Percentiles rank a stretch among this genome's conserved stretches.
phyloP scores from a whole-genome alignment of 92 coral and sea anemone species.

The Epizoanthus stellaris region DNA sequence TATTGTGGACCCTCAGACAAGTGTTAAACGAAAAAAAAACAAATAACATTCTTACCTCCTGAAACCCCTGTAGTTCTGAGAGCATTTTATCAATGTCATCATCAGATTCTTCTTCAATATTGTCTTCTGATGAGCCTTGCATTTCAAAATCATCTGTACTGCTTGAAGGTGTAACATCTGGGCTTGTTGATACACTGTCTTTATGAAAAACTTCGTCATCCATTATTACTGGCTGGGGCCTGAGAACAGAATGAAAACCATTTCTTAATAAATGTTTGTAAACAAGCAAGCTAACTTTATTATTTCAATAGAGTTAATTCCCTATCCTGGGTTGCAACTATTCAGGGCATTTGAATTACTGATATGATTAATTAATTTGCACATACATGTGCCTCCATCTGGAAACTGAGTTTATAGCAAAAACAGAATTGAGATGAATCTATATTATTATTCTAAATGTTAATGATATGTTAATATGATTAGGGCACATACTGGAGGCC shows the following conservation, averaged over 20 bases:
- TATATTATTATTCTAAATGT: background rate
- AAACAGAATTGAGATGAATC: background rate
- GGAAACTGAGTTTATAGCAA: background rate
- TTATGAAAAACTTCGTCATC: constrained; percentile 33
- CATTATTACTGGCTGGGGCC: constrained; percentile 43
- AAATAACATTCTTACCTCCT: constrained; percentile 65
- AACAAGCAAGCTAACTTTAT: background rate
- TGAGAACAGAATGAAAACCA: background rate
- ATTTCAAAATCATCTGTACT: constrained; percentile 29
- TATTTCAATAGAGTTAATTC: too few relatives aligned
- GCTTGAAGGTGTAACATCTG: constrained; percentile 38
- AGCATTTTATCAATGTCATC: constrained; percentile 98
- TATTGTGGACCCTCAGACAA: too few relatives aligned
- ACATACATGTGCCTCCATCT: background rate
- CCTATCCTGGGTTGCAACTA: too few relatives aligned
- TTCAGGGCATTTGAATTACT: too few relatives aligned
- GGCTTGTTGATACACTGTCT: constrained; percentile 8
- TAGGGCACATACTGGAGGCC: too few relatives aligned
- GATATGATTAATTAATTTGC: background rate
- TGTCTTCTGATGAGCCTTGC: constrained; percentile 38
- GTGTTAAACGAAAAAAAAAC: too few relatives aligned
- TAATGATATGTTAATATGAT: background rate
- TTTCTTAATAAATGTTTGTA: background rate
- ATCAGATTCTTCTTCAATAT: constrained; percentile 47
- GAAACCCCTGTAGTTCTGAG: constrained; percentile 88